Evolutionary conservation across 2,797 vertebrate species (phyloP).

Genomic region (Distichodus sexfasciatus): DNA sequence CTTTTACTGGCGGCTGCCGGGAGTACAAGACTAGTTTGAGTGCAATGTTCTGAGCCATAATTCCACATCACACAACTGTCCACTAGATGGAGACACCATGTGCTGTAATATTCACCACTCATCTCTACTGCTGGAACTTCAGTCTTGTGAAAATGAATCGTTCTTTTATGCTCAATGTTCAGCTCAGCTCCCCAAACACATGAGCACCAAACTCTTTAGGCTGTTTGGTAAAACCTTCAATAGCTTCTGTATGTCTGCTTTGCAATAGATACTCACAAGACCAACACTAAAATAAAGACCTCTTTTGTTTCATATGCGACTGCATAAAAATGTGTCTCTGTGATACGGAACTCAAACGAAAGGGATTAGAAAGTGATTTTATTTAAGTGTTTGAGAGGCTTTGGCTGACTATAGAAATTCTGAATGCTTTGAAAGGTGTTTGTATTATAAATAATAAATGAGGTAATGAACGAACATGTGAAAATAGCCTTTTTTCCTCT

Average conservation of each 20-base stretch:
- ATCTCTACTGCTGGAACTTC: neutral
- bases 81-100: constrained; percentile 7
- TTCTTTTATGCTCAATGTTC: constrained; percentile 3
- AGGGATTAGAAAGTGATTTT: neutral
- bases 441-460: neutral
- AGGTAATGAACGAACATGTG: neutral
- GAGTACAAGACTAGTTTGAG: neutral
- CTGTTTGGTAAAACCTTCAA: constrained; percentile 6
- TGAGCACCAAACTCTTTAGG: constrained; percentile 19
- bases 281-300: neutral
- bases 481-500: too few species aligned
- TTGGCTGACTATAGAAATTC: neutral
- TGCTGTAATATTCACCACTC: constrained; percentile 9
- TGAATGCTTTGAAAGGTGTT: neutral
- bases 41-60: neutral
- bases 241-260: neutral
- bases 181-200: constrained; percentile 1
- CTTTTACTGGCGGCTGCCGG: neutral
- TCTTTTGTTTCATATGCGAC: constrained; percentile 8
- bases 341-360: neutral
- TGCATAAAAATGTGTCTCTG: neutral
- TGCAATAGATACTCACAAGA: constrained; percentile 5
- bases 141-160: neutral
- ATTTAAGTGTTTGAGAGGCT: neutral
- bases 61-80: neutral